phyloP scores from a whole-genome alignment of 2,113 vertebrate genomes.

The Chascanopsetta lugubris region DNA sequence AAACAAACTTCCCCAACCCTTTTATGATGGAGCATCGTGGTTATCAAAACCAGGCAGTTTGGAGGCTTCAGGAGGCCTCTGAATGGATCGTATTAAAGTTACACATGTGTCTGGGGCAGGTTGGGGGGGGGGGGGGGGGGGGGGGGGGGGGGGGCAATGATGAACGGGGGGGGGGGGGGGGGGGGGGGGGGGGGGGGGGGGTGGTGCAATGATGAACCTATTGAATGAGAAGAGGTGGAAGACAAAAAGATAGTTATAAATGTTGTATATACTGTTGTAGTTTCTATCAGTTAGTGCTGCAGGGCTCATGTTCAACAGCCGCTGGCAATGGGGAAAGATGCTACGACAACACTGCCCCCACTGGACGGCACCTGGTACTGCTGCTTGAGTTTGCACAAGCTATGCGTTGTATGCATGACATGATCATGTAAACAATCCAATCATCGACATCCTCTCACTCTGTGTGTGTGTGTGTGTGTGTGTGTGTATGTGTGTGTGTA shows the following conservation, averaged over 20 bases:
- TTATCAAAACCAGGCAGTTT: constrained; percentile 60
- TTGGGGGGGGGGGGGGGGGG: no score
- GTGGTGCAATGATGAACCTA: neutral
- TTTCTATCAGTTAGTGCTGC: constrained; percentile 16
- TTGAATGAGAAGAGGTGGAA: neutral
- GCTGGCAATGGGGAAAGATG: constrained; percentile 5
- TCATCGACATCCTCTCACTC: constrained; percentile 16
- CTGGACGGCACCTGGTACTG: constrained; percentile 46
- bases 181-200: constrained; percentile 21
- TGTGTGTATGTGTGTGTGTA: neutral
- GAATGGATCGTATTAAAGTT: constrained; percentile 46
- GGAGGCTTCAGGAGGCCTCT: constrained; percentile 21
- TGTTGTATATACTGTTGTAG: constrained; percentile 6
- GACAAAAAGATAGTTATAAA: constrained; percentile 6
- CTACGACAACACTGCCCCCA: constrained; percentile 58
- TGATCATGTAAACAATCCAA: constrained; percentile 18
- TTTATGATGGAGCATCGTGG: constrained; percentile 22
- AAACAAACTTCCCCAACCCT: constrained; percentile 16
- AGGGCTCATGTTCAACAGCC: constrained; percentile 9
- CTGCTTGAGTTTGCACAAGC: constrained; percentile 13
- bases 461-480: neutral
- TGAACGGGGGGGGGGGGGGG: constrained; percentile 17
- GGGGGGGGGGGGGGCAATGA: constrained; percentile 6
- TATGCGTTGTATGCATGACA: neutral
- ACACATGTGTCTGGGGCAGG: constrained; percentile 19